Evolutionary conservation across 2,797 vertebrate species (phyloP).

Genomic region (Enteromius argenteus): DNA sequence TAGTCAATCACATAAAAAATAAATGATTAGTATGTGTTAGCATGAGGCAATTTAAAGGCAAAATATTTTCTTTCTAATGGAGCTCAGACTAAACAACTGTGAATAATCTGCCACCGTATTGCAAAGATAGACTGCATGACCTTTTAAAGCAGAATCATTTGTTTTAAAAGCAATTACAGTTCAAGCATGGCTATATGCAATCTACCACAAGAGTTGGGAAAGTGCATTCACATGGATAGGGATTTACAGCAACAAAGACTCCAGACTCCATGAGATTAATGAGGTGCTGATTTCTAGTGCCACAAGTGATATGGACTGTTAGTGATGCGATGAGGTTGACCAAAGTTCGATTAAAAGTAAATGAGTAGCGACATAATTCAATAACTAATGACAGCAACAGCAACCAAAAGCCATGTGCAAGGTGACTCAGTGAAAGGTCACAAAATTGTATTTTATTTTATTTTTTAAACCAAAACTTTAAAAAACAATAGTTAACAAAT

Average conservation of each 20-base stretch:
- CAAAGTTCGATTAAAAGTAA: not conserved
- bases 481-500: not conserved
- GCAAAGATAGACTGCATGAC: not conserved
- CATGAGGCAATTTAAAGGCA: not conserved
- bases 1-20: not conserved
- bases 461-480: too few relatives aligned
- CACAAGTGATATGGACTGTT: not conserved
- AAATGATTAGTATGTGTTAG: not conserved
- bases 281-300: not conserved
- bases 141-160: slow-evolving; percentile 20
- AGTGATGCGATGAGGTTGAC: not conserved
- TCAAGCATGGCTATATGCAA: not conserved
- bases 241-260: not conserved
- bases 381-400: not conserved
- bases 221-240: not conserved
- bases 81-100: slow-evolving; percentile 42
- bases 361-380: not conserved
- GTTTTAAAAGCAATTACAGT: slow-evolving; percentile 11
- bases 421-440: not conserved
- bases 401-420: not conserved
- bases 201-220: not conserved
- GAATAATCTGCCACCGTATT: slow-evolving; percentile 42
- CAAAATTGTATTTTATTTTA: not conserved
- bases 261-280: not conserved
- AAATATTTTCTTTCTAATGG: not conserved